These are phyloP conservation scores for Ptilonorhynchus violaceus DNA, from an alignment of 2,113 vertebrate species.

Conservation along the genomic window DNA sequence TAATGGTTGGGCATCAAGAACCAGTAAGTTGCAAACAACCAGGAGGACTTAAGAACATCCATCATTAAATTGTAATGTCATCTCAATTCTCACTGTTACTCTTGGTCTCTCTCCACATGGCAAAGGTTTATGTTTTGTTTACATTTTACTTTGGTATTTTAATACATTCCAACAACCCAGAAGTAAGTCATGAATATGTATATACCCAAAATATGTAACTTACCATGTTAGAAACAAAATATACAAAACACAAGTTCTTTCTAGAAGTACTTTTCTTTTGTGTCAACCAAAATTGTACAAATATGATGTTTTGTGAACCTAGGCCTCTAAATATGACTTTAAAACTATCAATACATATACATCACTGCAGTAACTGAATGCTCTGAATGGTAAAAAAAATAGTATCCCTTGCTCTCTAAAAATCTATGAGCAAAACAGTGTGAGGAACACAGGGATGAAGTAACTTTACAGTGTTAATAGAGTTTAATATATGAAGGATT, in stretches of 20 bases:
- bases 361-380: not conserved
- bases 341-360: not conserved
- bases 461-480: conserved; percentile 22
- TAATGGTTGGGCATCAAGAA: not conserved
- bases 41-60: not conserved
- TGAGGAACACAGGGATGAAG: not conserved
- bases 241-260: not conserved
- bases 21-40: not conserved
- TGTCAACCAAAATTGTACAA: not conserved
- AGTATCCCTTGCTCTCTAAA: not conserved
- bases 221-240: not conserved
- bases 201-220: not conserved
- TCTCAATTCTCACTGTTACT: not conserved
- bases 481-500: not conserved
- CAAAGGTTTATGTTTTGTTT: not conserved
- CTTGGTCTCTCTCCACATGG: not conserved
- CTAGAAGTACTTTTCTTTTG: not conserved
- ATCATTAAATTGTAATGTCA: not conserved
- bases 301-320: not conserved
- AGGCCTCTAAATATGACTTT: not conserved
- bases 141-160: not conserved
- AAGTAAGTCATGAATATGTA: not conserved
- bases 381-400: not conserved
- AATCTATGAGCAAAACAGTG: not conserved
- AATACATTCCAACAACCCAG: not conserved